phyloP scores from a whole-genome alignment of 2,113 vertebrate genomes.

The Cairina moschata region DNA sequence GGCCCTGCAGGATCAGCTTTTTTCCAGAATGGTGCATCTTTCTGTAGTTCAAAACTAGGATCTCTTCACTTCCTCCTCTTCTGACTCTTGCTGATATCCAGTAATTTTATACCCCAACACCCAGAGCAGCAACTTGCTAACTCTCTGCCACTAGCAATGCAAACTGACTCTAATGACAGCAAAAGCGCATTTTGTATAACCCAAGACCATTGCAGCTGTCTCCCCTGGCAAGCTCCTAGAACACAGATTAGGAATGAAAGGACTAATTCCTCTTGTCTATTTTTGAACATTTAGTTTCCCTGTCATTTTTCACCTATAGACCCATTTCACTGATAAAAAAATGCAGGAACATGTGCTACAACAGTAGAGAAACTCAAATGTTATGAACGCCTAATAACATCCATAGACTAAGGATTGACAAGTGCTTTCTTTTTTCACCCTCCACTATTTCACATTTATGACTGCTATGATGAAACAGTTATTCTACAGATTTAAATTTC shows the following conservation, averaged over 20 bases:
- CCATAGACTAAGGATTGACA: background rate
- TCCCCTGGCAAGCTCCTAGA: background rate
- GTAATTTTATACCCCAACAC: background rate
- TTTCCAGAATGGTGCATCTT: background rate
- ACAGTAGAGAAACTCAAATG: background rate
- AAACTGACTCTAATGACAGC: background rate
- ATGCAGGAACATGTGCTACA: background rate
- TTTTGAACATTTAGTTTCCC: background rate
- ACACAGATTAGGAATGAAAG: background rate
- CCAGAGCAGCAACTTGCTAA: background rate
- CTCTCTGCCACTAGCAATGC: background rate
- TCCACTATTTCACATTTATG: background rate
- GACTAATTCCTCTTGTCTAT: background rate
- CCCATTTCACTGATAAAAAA: background rate
- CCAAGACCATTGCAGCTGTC: background rate
- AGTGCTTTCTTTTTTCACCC: background rate
- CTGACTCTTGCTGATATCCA: background rate
- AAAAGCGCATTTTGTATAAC: background rate
- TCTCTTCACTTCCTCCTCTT: background rate
- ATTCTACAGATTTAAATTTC: background rate
- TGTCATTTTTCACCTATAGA: background rate
- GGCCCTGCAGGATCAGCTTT: background rate
- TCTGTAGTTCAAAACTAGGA: background rate
- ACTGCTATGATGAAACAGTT: background rate
- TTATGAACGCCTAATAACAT: background rate